Evolutionary conservation across 2,797 vertebrate genomes (phyloP), one percentile per base, ranked within the genome.

Genomic region (Onychomys arenicola): DNA sequence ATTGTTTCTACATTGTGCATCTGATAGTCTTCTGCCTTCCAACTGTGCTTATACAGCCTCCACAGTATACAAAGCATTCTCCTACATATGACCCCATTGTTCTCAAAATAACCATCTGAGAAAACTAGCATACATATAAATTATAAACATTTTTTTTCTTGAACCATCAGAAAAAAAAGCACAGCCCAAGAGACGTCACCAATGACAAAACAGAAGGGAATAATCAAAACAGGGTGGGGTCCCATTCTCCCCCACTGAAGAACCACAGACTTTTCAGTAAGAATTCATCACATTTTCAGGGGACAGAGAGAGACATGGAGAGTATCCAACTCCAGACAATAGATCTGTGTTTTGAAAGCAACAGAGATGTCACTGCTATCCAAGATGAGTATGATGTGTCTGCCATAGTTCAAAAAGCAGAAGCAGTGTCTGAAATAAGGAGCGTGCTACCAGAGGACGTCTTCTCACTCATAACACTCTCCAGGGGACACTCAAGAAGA

Each of bases 31-130:
- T 85, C 27, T 55, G 27, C 59, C 34, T 84, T 52, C 55, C 4
- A 77, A 46, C 40, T 90, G 13, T 76, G 6, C 73, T 43, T 78
- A 82, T 8, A 9, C 40, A 57, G 63, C 52, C 77, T 71, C 85
- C 69, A 93, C 6, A 40, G 37, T 94, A 96, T 85, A 27, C n/a
- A 57, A 71, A 86, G 37, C 90, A 52, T 23, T 89, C 94, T 95
- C 78, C n/a, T 82, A 77, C 61, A 82, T 1, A 37, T 14, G 49
- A 75, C 43, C 43, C 93, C 63, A 67, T 89, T 76, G 75, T 78
- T n/a, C 27, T 84, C 17, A 16, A 32, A 82, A 89, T 16, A 89
- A 71, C 46, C 19, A 25, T 75, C 82, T 71, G 52, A 93, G 61
- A 93, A 89, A 90, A 89, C 27, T 88, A 90, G 32, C 89, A 27